These are phyloP conservation scores for Lophotis ruficrista DNA, from an alignment of 2,113 vertebrate species.

Conservation along the genomic window DNA sequence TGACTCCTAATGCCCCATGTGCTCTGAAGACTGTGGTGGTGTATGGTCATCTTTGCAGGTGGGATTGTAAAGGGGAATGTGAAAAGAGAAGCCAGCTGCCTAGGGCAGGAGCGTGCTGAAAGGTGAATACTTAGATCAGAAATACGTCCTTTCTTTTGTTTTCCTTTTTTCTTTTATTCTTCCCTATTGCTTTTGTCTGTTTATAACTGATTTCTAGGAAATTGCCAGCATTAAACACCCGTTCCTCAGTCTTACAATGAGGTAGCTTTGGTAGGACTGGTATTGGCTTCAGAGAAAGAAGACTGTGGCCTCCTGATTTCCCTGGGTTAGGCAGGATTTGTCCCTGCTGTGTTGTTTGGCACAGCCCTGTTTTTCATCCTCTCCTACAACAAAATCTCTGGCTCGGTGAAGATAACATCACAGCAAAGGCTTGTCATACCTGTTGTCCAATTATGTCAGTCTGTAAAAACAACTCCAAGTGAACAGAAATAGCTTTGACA, in stretches of 20 bases:
- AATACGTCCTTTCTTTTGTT: not conserved
- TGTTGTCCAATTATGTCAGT: slow-evolving; percentile 6
- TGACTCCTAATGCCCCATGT: not conserved
- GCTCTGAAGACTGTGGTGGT: not conserved
- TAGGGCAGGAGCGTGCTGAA: not conserved
- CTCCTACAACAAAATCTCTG: not conserved
- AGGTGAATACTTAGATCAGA: not conserved
- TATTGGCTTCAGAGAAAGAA: not conserved
- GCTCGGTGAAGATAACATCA: not conserved
- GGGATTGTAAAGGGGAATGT: not conserved
- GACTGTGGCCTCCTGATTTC: not conserved
- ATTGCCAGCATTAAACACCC: not conserved
- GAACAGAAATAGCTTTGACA: slow-evolving; percentile 46
- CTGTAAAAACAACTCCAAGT: slow-evolving; percentile 3
- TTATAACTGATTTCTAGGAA: not conserved
- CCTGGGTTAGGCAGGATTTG: not conserved
- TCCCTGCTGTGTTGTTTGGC: not conserved
- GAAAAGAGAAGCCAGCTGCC: not conserved
- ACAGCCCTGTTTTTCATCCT: not conserved
- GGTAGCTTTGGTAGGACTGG: not conserved
- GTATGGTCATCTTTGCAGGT: not conserved
- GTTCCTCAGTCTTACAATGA: not conserved
- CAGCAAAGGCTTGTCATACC: slow-evolving; percentile 5
- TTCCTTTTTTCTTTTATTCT: no score
- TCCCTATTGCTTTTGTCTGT: not conserved